A percentile compares a stretch with the other conserved stretches of the same genome.
These are phyloP conservation scores for Lepidurus arcticus DNA, from an alignment of 1,140 invertebrate genomes.

Conservation along the genomic window DNA sequence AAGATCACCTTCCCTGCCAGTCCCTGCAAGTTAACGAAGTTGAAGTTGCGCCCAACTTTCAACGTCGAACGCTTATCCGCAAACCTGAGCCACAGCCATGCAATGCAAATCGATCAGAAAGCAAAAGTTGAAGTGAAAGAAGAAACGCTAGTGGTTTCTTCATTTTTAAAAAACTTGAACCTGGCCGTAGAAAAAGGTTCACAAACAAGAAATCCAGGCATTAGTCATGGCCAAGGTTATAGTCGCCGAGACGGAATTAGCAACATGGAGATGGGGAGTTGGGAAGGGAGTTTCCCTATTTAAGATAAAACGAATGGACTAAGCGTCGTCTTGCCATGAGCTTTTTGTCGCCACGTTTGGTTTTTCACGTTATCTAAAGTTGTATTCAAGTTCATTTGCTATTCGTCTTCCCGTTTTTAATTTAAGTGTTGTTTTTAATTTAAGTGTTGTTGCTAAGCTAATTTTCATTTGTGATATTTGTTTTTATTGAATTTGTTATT, in stretches of 20 bases:
- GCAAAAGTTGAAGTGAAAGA: background rate
- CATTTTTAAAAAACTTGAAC: too few relatives aligned
- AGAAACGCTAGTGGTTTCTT: too few relatives aligned
- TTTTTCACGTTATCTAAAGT: too few relatives aligned
- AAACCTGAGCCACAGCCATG: too few relatives aligned
- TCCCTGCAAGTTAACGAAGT: background rate
- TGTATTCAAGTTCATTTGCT: too few relatives aligned
- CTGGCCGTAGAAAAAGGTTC: background rate
- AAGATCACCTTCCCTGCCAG: background rate
- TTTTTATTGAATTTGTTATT: background rate
- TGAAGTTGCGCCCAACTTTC: slow-evolving; percentile 9
- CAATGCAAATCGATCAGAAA: background rate
- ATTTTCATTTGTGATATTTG: too few relatives aligned
- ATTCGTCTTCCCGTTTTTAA: too few relatives aligned
- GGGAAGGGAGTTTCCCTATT: background rate
- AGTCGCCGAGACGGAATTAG: background rate
- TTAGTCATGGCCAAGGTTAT: slow-evolving; percentile 1
- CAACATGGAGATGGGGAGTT: background rate
- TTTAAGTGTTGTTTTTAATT: too few relatives aligned
- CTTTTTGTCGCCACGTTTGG: too few relatives aligned
- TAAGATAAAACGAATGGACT: background rate
- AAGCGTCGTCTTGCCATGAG: background rate
- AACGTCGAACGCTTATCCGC: background rate
- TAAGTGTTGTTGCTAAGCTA: too few relatives aligned
- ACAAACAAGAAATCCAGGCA: background rate